Percentiles rank a stretch among this genome's conserved stretches.
These are phyloP conservation scores for Propithecus deckenii DNA, from an alignment of 2,797 vertebrate species.

Conservation along the genomic window DNA sequence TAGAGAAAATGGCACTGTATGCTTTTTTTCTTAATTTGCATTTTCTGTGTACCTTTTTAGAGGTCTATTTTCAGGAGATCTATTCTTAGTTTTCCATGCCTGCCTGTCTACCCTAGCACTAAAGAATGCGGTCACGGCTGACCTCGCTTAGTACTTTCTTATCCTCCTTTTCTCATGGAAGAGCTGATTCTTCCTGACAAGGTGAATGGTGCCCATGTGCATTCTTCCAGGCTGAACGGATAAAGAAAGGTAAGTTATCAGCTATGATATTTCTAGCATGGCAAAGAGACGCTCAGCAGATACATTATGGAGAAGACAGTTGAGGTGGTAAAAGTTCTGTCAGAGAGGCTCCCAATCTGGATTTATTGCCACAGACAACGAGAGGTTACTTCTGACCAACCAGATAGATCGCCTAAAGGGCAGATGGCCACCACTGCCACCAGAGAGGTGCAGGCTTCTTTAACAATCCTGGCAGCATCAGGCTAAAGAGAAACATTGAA, in stretches of 20 bases:
- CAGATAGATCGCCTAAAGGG: background rate
- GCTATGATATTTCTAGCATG: background rate
- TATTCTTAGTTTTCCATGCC: background rate
- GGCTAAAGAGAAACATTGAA: background rate
- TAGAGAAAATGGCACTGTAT: background rate
- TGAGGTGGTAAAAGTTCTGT: background rate
- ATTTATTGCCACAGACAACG: background rate
- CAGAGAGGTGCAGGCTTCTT: background rate
- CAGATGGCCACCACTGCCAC: background rate
- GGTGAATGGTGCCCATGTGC: background rate
- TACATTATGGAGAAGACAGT: background rate
- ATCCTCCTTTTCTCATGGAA: background rate
- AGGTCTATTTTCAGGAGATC: background rate
- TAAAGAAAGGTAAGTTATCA: background rate
- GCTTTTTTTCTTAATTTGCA: conserved; percentile 46
- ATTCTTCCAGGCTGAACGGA: background rate
- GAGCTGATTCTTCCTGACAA: conserved; percentile 49
- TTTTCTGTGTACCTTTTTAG: background rate
- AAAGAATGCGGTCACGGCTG: background rate
- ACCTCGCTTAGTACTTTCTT: background rate
- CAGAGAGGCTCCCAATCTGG: background rate
- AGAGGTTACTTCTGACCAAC: background rate
- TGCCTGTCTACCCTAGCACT: background rate
- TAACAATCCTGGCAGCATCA: background rate
- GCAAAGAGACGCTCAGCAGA: conserved; percentile 11